phyloP scores from a whole-genome alignment of 2,797 vertebrate genomes.

The Typhlichthys eigenmanni region DNA sequence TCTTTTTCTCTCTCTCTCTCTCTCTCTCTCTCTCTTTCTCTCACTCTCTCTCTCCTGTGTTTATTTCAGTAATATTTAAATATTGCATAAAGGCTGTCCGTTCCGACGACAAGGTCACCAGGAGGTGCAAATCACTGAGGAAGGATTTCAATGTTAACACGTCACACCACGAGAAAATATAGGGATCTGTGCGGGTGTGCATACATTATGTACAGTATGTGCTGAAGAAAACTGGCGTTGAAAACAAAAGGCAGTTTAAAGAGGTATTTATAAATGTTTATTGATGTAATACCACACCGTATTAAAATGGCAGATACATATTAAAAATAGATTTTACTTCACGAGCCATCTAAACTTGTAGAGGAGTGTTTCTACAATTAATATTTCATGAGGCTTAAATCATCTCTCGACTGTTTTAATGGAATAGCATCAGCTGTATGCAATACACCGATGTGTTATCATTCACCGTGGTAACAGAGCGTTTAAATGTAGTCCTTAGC shows the following conservation, averaged over 20 bases:
- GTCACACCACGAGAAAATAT: slow-evolving; percentile 18
- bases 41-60: slow-evolving; percentile 11
- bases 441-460: slow-evolving; percentile 42
- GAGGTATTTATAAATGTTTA: too few relatives aligned
- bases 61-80: slow-evolving; percentile 28
- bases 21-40: neutral
- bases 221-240: neutral
- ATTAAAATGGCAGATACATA: slow-evolving; percentile 30
- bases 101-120: too few relatives aligned
- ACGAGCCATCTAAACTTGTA: slow-evolving; percentile 36
- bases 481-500: too few relatives aligned
- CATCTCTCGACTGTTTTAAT: slow-evolving; percentile 39
- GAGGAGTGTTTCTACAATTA: slow-evolving; percentile 23
- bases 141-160: slow-evolving; percentile 4
- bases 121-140: slow-evolving; percentile 22
- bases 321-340: slow-evolving; percentile 38
- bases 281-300: neutral
- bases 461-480: slow-evolving; percentile 44
- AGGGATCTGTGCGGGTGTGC: slow-evolving; percentile 9
- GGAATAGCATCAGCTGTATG: slow-evolving; percentile 28
- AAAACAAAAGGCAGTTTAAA: too few relatives aligned
- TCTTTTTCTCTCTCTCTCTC: neutral
- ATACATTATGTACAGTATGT: slow-evolving; percentile 14
- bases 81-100: slow-evolving; percentile 35
- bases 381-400: slow-evolving; percentile 65